Conservation (phyloP, 2,797 vertebrate genomes). For the Sebastes reedi region DNA sequence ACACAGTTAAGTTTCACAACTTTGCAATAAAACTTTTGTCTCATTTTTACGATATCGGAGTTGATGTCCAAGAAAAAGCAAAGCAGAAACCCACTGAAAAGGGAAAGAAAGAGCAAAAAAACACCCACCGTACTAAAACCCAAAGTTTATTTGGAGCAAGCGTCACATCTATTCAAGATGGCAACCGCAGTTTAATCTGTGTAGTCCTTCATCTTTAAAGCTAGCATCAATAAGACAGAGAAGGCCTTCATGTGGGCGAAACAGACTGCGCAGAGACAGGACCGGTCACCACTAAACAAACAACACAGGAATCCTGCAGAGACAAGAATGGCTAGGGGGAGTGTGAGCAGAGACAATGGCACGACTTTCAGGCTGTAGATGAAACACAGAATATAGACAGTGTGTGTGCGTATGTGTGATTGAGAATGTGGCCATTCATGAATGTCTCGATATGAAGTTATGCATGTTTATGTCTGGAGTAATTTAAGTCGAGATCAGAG, state of each 20-base stretch:
- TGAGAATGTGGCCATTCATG: conserved; percentile 30
- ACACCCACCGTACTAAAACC: conserved; percentile 25
- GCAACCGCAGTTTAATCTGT: conserved; percentile 60
- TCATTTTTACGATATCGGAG: conserved; percentile 63
- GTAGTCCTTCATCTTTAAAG: conserved; percentile 58
- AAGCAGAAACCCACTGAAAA: conserved; percentile 30
- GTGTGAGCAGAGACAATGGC: conserved; percentile 53
- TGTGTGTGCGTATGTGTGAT: conserved; percentile 26
- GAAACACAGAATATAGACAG: conserved; percentile 41
- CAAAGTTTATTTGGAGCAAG: conserved; percentile 66
- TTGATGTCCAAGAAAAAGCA: conserved; percentile 52
- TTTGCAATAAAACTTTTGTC: conserved; percentile 67
- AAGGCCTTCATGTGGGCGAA: conserved; percentile 64
- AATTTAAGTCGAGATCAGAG: conserved; percentile 39
- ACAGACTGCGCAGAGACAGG: conserved; percentile 54
- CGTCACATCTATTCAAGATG: conserved; percentile 55
- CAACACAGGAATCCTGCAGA: conserved; percentile 56
- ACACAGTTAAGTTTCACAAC: conserved; percentile 75
- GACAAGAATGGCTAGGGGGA: conserved; percentile 47
- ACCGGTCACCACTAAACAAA: conserved; percentile 73
- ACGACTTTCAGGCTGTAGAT: conserved; percentile 35
- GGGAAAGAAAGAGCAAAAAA: conserved; percentile 27
- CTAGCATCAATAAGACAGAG: conserved; percentile 50
- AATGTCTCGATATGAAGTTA: conserved; percentile 17
- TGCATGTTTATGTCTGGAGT: conserved; percentile 38